phyloP scores from a whole-genome alignment of 2,888 invertebrate species.

The Hipparchia sbordonii region DNA sequence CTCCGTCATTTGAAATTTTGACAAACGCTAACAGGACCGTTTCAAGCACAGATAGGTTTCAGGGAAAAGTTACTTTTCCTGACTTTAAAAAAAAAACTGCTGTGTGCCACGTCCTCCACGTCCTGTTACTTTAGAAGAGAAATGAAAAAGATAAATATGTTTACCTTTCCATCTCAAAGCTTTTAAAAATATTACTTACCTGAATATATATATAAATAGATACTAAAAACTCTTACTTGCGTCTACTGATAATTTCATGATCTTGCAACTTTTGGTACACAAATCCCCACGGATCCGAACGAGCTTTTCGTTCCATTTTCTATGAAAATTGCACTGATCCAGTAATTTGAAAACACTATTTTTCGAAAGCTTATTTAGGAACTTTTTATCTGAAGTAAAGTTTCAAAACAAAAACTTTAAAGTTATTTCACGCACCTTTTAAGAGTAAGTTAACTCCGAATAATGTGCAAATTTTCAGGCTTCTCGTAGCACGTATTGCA shows the following conservation, averaged over 20 bases:
- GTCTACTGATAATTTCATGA: constrained; percentile 64
- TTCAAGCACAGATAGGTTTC: too few species aligned
- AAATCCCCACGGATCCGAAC: constrained; percentile 70
- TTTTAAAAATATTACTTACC: neutral
- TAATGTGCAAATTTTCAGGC: constrained; percentile 55
- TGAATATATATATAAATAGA: neutral
- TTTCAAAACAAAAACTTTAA: neutral
- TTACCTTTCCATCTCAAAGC: too few species aligned
- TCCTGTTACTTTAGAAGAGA: too few species aligned
- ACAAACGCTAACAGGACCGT: too few species aligned
- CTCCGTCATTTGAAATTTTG: too few species aligned
- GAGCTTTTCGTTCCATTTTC: constrained; percentile 54
- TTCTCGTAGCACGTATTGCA: constrained; percentile 53
- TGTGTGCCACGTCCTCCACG: too few species aligned
- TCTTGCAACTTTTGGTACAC: constrained; percentile 70
- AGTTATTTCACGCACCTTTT: neutral
- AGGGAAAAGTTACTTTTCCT: too few species aligned
- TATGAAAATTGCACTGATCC: neutral
- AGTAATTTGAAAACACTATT: neutral
- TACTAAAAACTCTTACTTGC: constrained; percentile 57
- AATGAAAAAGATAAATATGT: too few species aligned
- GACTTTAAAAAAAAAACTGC: too few species aligned
- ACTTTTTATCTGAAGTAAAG: neutral
- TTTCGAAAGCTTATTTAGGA: neutral
- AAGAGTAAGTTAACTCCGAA: neutral